Percentiles rank a stretch among this genome's conserved stretches.
phyloP scores from a whole-genome alignment of 2,113 vertebrate genomes.

The Cettia cetti region DNA sequence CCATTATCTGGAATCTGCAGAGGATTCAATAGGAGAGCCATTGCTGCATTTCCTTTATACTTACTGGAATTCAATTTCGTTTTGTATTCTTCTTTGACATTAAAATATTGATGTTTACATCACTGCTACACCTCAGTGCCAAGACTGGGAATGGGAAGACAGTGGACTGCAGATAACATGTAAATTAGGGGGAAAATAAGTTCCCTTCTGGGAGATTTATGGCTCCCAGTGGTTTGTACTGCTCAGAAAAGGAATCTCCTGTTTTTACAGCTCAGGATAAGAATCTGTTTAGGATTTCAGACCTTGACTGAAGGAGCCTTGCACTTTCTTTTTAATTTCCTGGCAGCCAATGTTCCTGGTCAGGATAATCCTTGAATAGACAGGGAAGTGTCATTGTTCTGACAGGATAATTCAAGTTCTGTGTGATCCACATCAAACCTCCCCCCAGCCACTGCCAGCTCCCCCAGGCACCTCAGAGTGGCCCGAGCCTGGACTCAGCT shows the following conservation, averaged over 20 bases:
- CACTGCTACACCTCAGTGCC: not conserved
- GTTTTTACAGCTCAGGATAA: not conserved
- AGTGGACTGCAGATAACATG: conserved; percentile 9
- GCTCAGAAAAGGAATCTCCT: not conserved
- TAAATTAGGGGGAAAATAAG: conserved; percentile 12
- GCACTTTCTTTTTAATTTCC: not conserved
- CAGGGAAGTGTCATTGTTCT: not conserved
- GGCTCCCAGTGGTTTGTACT: not conserved
- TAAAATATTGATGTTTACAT: conserved; percentile 66
- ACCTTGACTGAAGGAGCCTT: not conserved
- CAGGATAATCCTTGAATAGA: not conserved
- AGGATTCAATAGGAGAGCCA: conserved; percentile 29
- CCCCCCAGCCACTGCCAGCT: not conserved
- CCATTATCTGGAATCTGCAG: conserved; percentile 57
- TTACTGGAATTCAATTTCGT: conserved; percentile 48
- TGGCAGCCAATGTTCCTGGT: not conserved
- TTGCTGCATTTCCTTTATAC: not conserved
- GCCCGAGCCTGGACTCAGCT: not conserved
- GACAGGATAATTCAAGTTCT: not conserved
- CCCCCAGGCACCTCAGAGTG: not conserved
- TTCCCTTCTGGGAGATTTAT: conserved; percentile 1
- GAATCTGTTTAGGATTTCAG: not conserved
- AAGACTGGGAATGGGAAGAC: not conserved
- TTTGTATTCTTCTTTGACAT: conserved; percentile 34
- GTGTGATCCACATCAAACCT: not conserved